Conservation (phyloP, 2,113 vertebrate species). For the Pungitius pungitius region DNA sequence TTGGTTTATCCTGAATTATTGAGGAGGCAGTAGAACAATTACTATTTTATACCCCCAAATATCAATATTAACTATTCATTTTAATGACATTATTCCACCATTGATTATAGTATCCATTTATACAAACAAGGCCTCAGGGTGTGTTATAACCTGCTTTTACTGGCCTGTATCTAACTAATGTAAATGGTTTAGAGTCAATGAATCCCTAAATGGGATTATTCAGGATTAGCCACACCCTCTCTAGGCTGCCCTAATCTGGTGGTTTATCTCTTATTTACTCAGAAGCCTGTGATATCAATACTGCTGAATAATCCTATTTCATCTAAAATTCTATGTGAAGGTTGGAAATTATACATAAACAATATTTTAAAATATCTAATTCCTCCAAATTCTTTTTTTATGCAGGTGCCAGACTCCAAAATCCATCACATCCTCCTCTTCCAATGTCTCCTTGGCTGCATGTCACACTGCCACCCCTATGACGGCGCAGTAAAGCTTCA, state of each 20-base stretch:
- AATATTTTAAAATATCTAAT: neutral
- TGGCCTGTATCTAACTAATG: neutral
- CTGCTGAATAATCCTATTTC: conserved; percentile 35
- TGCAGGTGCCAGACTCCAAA: conserved; percentile 89
- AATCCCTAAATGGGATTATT: conserved; percentile 62
- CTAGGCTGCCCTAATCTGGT: conserved; percentile 52
- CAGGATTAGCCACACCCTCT: conserved; percentile 61
- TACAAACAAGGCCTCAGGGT: neutral
- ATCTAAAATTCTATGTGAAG: too few relatives aligned
- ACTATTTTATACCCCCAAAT: neutral
- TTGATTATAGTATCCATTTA: neutral
- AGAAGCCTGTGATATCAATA: conserved; percentile 37
- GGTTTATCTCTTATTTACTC: conserved; percentile 38
- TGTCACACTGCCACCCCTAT: conserved; percentile 72
- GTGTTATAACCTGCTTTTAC: neutral
- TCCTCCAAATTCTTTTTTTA: neutral
- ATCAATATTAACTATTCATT: neutral
- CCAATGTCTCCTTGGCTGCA: conserved; percentile 82
- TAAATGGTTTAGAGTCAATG: conserved; percentile 45
- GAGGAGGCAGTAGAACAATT: neutral
- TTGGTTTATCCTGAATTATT: neutral
- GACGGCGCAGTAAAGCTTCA: conserved; percentile 62
- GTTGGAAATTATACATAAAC: neutral
- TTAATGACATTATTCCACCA: neutral
- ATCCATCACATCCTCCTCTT: conserved; percentile 83